Percentiles rank a stretch among this genome's conserved stretches.
phyloP scores from a whole-genome alignment of 2,113 vertebrate species.

The Zapornia atra region DNA sequence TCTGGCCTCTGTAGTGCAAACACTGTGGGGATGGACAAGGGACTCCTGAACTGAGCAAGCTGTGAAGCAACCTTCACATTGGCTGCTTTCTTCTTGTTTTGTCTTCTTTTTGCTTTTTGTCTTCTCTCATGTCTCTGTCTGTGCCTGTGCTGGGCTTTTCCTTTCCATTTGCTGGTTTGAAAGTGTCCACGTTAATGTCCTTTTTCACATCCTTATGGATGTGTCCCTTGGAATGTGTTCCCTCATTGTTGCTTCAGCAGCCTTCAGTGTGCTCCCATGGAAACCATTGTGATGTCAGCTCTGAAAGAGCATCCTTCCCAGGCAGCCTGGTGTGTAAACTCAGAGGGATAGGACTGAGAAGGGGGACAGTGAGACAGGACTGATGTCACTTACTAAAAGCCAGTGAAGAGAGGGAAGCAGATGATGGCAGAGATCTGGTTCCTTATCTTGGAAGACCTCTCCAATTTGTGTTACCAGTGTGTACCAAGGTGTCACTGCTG shows the following conservation, averaged over 20 bases:
- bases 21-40: not conserved
- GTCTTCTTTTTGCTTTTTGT: not conserved
- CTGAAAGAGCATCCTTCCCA: not conserved
- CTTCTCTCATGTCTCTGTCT: not conserved
- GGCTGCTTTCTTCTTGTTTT: too few relatives aligned
- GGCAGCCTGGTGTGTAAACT: not conserved
- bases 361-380: not conserved
- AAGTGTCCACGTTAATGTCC: not conserved
- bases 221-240: not conserved
- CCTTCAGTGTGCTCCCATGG: not conserved
- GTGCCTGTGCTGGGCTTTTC: not conserved
- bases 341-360: not conserved
- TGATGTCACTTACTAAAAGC: not conserved
- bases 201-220: not conserved
- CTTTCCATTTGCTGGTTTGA: not conserved
- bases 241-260: not conserved
- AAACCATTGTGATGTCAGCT: not conserved
- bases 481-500: not conserved
- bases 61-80: not conserved
- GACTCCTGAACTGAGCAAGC: not conserved
- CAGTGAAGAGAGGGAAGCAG: not conserved
- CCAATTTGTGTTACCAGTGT: not conserved
- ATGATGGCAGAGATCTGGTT: not conserved
- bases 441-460: not conserved
- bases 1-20: not conserved